phyloP scores from a whole-genome alignment of 2,113 vertebrate species.

The Hypocryptadius cinnamomeus region DNA sequence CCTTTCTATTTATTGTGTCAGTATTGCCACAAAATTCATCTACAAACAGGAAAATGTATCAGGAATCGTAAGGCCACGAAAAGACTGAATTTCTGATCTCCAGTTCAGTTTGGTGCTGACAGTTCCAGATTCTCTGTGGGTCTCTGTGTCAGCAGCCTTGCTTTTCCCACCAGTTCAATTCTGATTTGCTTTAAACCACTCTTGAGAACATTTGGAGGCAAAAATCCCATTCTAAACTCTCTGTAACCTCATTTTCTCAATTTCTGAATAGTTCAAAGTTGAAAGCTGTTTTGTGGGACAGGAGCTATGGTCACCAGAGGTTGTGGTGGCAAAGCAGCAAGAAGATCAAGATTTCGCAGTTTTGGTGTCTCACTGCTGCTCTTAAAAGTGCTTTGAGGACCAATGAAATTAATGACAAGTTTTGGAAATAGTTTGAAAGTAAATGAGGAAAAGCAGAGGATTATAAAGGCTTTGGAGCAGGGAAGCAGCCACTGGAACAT shows the following conservation, averaged over 20 bases:
- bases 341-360: neutral
- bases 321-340: neutral
- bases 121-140: fast-evolving
- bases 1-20: neutral
- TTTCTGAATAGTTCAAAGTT: neutral
- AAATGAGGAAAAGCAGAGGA: neutral
- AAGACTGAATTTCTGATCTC: neutral
- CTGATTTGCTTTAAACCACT: neutral
- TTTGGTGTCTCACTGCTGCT: neutral
- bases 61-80: neutral
- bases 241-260: neutral
- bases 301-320: fast-evolving
- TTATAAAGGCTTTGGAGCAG: neutral
- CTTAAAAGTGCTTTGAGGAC: neutral
- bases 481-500: neutral
- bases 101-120: neutral
- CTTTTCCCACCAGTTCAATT: neutral
- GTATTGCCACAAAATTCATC: neutral
- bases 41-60: neutral
- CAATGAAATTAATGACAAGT: neutral
- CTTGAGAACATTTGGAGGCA: neutral
- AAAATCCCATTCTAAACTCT: neutral
- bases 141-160: neutral
- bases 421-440: neutral
- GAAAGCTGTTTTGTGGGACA: neutral